Percentiles rank a stretch among this genome's conserved stretches.
Conservation (phyloP, 37 sponge, comb jelly and placozoan genomes). For the Axinella damicornis region DNA sequence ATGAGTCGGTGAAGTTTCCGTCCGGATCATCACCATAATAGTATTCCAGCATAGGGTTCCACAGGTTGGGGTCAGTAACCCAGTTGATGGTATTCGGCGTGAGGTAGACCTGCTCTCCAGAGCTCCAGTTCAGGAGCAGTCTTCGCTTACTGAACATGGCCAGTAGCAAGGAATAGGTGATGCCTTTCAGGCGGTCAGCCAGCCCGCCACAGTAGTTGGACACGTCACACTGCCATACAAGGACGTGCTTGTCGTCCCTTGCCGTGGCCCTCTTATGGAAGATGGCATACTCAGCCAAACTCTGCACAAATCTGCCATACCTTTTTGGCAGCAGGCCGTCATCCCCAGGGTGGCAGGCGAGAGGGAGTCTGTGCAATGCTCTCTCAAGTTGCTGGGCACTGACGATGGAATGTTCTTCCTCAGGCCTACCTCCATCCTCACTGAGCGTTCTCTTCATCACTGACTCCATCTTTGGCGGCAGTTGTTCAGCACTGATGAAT, state of each 20-base stretch:
- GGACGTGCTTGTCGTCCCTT: neutral
- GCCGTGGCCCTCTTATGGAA: neutral
- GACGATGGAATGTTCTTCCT: no score
- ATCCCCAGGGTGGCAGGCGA: neutral
- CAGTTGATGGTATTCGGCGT: slow-evolving; percentile 31
- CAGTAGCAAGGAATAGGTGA: slow-evolving; percentile 32
- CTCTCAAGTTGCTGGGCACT: neutral
- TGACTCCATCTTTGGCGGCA: no score
- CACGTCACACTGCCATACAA: slow-evolving; percentile 38
- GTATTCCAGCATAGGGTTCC: neutral
- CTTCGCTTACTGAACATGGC: slow-evolving; percentile 29
- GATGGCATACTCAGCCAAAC: neutral
- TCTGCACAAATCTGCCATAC: neutral
- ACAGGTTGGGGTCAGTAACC: neutral
- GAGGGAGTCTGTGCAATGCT: neutral
- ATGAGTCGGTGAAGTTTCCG: neutral
- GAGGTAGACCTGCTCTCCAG: slow-evolving; percentile 7
- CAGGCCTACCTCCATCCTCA: no score
- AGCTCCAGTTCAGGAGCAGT: slow-evolving; percentile 29
- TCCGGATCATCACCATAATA: neutral
- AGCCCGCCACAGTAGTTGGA: slow-evolving; percentile 40
- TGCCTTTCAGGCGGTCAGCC: slow-evolving; percentile 42
- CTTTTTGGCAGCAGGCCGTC: neutral
- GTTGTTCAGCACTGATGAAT: neutral
- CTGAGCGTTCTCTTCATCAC: no score